Base-by-base conservation (phyloP, 2,113 vertebrate genomes). In the Cryptomyrus ogoouensis region DNA sequence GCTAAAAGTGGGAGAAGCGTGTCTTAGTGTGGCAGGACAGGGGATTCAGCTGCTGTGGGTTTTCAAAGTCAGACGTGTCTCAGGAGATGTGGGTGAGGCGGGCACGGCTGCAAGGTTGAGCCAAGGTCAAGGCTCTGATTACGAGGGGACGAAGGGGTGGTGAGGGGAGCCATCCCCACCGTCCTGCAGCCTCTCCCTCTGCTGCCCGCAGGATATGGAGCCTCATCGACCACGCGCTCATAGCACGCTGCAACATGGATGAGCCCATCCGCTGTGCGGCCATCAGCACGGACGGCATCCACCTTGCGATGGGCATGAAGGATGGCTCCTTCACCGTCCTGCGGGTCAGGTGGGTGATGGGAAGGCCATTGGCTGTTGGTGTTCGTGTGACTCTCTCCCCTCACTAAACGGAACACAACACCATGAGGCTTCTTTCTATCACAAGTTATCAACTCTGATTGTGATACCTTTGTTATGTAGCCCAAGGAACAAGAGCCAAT, bases 161-260 rank as follows among this genome's bases (percentile, higher is more conserved):
- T 3, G 35, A n/a, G 35, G 6, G 27, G n/a, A 49, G 27, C 2
- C 4, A 1, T 10, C 19, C 24, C 19, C 49, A 21, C 10, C 3
- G 3, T 42, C 31, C 53, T 84, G 35, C n/a, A 44, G 17, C 13
- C 15, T 35, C 46, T 49, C n/a, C 31, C 31, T 88, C 27, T 27
- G 35, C 49, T 44, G 0, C 88, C 91, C 91, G 90, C 89, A 99
- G 98, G 93, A 98, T 99, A 93, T 99, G 98, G 98, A 99, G 98
- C 93, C 96, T 99, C 35, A 97, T 98, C 90, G 98, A 99, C 93
- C 98, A 99, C 44, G 98, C 98, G 1, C 94, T 99, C 91, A 99
- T 99, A 92, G 98, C 98, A 87, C 97, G 98, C 62, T 99, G 98
- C 94, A 99, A 99, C 91, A 99, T 99, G 98, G 98, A 99, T 93